A percentile compares a stretch with the other conserved stretches of the same genome.
These are phyloP conservation scores for Notolepis coatsorum DNA, from an alignment of 2,797 vertebrate genomes.

Conservation along the genomic window DNA sequence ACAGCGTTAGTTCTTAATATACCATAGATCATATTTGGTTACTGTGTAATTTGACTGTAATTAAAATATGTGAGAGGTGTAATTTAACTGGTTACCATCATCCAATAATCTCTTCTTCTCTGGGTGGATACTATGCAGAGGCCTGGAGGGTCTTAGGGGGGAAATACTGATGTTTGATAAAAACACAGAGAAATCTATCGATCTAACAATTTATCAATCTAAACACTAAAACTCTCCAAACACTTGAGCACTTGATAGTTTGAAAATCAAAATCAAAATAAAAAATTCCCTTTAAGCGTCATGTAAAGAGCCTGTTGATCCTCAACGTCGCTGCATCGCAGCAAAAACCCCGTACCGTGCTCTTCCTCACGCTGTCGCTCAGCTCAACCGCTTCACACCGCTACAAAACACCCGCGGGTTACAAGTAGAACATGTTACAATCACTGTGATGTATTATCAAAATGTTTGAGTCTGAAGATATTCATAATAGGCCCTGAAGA, in stretches of 20 bases:
- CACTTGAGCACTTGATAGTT: conserved; percentile 68
- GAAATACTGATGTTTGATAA: conserved; percentile 47
- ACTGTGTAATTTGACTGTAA: no score
- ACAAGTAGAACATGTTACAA: no score
- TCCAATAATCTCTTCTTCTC: no score
- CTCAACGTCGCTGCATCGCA: conserved; percentile 58
- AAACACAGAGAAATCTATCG: conserved; percentile 44
- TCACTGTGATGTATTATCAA: no score
- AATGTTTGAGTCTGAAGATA: no score
- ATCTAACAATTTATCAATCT: conserved; percentile 41
- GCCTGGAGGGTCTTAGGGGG: conserved; percentile 46
- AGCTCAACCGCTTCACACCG: conserved; percentile 17
- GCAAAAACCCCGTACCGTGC: conserved; percentile 52
- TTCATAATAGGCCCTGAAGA: no score
- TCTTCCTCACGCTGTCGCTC: conserved; percentile 37
- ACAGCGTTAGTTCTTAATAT: no score
- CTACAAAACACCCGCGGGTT: conserved; percentile 8
- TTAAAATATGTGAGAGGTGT: no score
- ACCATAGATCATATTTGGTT: no score
- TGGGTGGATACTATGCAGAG: no score
- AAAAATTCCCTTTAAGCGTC: conserved; percentile 54
- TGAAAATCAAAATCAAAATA: conserved; percentile 49
- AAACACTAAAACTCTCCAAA: conserved; percentile 58
- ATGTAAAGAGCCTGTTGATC: conserved; percentile 46
- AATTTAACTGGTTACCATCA: no score